A percentile compares a stretch with the other conserved stretches of the same genome.
phyloP scores from a whole-genome alignment of 1,140 invertebrate genomes.

The Alviniconcha marisindica region DNA sequence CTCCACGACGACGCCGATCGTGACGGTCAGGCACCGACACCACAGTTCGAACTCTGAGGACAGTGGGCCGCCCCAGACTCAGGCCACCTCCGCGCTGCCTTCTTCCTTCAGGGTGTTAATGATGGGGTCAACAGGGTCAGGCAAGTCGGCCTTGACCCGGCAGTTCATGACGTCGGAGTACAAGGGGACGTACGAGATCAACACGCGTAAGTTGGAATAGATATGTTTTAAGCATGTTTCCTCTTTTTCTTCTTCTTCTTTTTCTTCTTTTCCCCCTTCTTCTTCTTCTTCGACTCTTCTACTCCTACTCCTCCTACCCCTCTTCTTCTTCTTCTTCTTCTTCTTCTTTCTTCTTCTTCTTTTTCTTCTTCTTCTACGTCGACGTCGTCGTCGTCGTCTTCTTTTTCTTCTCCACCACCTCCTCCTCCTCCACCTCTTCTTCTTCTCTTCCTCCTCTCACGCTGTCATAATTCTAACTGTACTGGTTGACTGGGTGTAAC shows the following conservation, averaged over 20 bases:
- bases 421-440: neutral
- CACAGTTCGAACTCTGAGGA: slow-evolving; percentile 9
- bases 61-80: neutral
- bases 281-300: neutral
- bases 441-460: too few relatives aligned
- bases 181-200: slow-evolving; percentile 92
- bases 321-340: neutral
- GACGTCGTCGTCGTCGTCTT: too few relatives aligned
- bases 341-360: neutral
- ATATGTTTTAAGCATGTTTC: neutral
- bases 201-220: slow-evolving; percentile 56
- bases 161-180: slow-evolving; percentile 97
- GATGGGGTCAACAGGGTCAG: slow-evolving; percentile 90
- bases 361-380: too few relatives aligned
- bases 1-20: slow-evolving; percentile 18
- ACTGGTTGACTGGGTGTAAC: too few relatives aligned
- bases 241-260: neutral
- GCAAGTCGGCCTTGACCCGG: slow-evolving; percentile 90
- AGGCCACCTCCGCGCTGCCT: neutral
- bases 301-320: neutral
- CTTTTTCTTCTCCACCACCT: neutral
- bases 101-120: slow-evolving; percentile 82
- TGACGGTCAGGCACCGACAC: neutral
- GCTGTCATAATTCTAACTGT: too few relatives aligned
- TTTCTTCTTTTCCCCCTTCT: neutral